These are phyloP conservation scores for Sebastes hopkinsi DNA, from an alignment of 2,797 vertebrate genomes.

Conservation along the genomic window DNA sequence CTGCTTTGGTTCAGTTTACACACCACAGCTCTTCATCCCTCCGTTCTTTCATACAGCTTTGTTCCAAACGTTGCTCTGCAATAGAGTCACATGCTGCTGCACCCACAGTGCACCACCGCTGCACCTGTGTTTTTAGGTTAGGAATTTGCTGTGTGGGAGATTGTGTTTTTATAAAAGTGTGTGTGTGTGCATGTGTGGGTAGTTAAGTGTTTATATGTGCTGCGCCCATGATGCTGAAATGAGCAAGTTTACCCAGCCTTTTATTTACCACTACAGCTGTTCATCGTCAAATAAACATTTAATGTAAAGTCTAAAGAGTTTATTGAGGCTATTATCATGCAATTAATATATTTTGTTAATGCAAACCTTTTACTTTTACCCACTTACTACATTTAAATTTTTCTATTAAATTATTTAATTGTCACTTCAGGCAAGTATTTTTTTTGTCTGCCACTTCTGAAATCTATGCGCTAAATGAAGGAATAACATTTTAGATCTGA, in stretches of 20 bases:
- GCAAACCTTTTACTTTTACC: not conserved
- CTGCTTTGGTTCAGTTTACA: not conserved
- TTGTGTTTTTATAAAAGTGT: not conserved
- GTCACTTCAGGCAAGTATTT: not conserved
- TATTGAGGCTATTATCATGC: not conserved
- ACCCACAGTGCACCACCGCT: not conserved
- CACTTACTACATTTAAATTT: not conserved
- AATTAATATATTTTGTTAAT: not conserved
- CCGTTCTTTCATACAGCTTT: not conserved
- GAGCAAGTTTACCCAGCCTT: not conserved
- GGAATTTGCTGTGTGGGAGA: not conserved
- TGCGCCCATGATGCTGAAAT: not conserved
- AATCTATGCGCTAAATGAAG: no score
- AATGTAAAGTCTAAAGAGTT: not conserved
- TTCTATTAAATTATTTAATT: not conserved
- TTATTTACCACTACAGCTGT: not conserved
- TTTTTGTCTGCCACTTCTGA: no score
- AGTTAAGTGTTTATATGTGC: not conserved
- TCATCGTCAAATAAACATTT: not conserved
- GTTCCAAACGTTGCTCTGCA: not conserved
- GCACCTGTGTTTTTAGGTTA: constrained; percentile 26
- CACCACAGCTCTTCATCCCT: not conserved
- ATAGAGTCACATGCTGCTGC: not conserved
- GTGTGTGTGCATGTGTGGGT: not conserved
- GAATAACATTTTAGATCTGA: no score